These are phyloP conservation scores for Orchesella cincta DNA, from an alignment of 1,140 invertebrate species.

Conservation along the genomic window DNA sequence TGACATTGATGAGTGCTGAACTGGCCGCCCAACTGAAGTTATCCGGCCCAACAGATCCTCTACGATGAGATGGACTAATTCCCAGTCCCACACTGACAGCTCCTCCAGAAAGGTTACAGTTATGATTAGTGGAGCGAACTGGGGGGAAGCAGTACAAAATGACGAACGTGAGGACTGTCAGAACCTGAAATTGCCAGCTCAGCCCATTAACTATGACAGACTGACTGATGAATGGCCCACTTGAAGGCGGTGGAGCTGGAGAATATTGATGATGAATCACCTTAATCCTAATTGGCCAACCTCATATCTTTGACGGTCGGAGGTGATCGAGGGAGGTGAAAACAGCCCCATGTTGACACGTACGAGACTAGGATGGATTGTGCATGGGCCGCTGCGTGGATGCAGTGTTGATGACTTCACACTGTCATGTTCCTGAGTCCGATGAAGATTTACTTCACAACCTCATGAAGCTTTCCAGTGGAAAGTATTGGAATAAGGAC, in stretches of 20 bases:
- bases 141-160: background rate
- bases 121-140: background rate
- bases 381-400: background rate
- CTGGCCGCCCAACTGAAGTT: background rate
- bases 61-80: background rate
- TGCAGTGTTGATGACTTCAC: background rate
- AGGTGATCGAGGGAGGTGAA: background rate
- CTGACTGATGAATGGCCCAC: no score
- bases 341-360: background rate
- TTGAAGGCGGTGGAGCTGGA: no score
- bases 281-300: background rate
- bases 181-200: background rate
- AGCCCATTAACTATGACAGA: no score
- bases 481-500: background rate
- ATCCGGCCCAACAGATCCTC: background rate
- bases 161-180: background rate
- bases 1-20: background rate
- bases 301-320: background rate
- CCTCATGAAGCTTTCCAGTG: background rate
- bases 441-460: conserved; percentile 3
- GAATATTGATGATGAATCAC: no score
- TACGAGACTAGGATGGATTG: background rate
- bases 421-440: background rate
- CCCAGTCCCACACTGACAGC: background rate
- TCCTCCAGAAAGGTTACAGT: background rate